Conservation (phyloP, 2,113 vertebrate genomes). For the Dipodomys spectabilis region DNA sequence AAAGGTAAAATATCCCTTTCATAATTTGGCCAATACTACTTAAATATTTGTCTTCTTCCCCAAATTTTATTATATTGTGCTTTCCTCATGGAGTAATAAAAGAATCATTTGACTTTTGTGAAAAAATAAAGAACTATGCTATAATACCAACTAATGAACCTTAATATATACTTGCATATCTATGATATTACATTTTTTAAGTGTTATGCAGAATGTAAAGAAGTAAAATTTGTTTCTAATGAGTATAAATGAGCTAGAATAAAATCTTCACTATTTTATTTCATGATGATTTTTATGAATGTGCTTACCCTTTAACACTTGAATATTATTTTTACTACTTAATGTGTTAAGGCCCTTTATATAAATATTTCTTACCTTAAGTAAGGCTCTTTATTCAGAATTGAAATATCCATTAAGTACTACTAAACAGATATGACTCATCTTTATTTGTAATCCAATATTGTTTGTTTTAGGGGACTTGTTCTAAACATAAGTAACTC, state of each 20-base stretch:
- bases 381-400: slow-evolving; percentile 28
- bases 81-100: neutral
- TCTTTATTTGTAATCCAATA: slow-evolving; percentile 62
- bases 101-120: neutral
- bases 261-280: slow-evolving; percentile 9
- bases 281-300: neutral
- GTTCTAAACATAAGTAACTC: slow-evolving; percentile 66
- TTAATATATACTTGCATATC: neutral
- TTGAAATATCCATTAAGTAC: slow-evolving; percentile 32
- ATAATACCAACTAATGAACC: neutral
- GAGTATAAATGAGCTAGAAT: neutral
- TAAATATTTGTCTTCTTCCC: neutral
- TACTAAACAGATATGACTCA: slow-evolving; percentile 70
- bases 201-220: neutral
- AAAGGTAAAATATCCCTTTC: neutral
- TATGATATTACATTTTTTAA: neutral
- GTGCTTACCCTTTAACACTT: neutral
- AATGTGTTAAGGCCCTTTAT: slow-evolving; percentile 3
- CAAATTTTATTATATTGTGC: neutral
- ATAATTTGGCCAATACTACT: neutral
- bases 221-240: slow-evolving; percentile 1
- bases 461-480: slow-evolving; percentile 75
- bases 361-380: slow-evolving; percentile 55
- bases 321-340: slow-evolving; percentile 28
- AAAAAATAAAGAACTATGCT: neutral